Evolutionary conservation across 2,797 vertebrate genomes (phyloP).

Genomic region (Sebastes matsubarae): DNA sequence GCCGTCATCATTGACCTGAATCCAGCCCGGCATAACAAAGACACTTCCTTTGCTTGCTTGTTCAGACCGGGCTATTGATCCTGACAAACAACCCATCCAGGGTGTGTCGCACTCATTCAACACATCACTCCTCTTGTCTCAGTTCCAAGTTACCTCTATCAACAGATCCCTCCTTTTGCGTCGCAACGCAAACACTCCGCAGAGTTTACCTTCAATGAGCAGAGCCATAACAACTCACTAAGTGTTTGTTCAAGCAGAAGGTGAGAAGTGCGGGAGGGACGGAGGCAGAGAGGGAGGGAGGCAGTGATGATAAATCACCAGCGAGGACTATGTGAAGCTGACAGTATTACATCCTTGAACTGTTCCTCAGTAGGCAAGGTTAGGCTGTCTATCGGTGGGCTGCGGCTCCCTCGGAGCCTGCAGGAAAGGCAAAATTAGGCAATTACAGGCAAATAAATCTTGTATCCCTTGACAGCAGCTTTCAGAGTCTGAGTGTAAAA

Average conservation of each 20-base stretch:
- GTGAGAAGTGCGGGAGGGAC: conserved; percentile 33
- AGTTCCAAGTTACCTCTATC: conserved; percentile 54
- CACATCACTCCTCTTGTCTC: conserved; percentile 52
- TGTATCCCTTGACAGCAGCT: conserved; percentile 74
- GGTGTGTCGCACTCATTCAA: conserved; percentile 56
- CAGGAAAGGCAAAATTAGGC: conserved; percentile 81
- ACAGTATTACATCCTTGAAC: conserved; percentile 82
- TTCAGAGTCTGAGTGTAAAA: conserved; percentile 74
- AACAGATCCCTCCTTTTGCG: conserved; percentile 50
- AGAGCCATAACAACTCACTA: conserved; percentile 72
- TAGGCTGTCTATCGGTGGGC: conserved; percentile 74
- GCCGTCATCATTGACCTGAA: conserved; percentile 61
- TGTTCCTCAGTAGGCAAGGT: conserved; percentile 78
- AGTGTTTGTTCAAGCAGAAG: conserved; percentile 78
- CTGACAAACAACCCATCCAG: conserved; percentile 68
- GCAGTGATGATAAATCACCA: conserved; percentile 80
- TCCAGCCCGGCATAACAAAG: conserved; percentile 56
- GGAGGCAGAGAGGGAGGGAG: conserved; percentile 19
- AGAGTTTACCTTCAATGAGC: conserved; percentile 71
- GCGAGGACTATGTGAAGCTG: conserved; percentile 72
- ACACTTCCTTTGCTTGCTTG: conserved; percentile 69
- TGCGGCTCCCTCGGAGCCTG: conserved; percentile 66
- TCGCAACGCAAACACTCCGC: conserved; percentile 64
- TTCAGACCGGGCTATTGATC: conserved; percentile 76
- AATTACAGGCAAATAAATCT: conserved; percentile 85